Evolutionary conservation across 2,113 vertebrate species (phyloP), one percentile per base, ranked within the genome.

Genomic region (Probosciger aterrimus): DNA sequence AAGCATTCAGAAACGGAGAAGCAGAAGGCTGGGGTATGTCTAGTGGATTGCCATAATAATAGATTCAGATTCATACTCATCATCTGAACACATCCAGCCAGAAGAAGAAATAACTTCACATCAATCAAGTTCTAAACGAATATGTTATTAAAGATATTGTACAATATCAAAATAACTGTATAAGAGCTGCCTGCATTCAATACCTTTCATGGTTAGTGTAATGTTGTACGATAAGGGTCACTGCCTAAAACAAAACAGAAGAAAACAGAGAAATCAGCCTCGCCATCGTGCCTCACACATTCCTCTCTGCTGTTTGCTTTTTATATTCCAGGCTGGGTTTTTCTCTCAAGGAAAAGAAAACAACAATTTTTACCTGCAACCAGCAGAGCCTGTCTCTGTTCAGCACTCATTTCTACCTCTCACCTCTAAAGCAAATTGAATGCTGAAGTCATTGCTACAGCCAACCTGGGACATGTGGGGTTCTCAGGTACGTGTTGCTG

Each of bases 381-480:
- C 55, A 24, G 63, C 53, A 37, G 53, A 62, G 47, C 33, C 53
- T 7, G 8, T 4, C 63, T 30, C 55, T 27, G 25, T 11, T 27
- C 55, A 28, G 47, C 49, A 4, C 69, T 5, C 1, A 2, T 12
- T 35, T 50, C 63, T 57, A 2, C 3, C 65, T 14, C 68, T 1
- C 15, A 0, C 18, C 20, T 50, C 59, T 31, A 3, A 4, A 55
- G 27, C 9, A 20, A 37, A 20, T 6, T 39, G 43, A 19, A 43
- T 44, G 37, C 27, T 16, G 0, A 18, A 4, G 3, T 6, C 53
- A 10, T 3, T 9, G 11, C 13, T 27, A 15, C 33, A 41, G 7
- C 35, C 16, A 0, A 2, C 1, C 3, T 14, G 6, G 30, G 10
- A 2, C 2, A 6, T 3, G 39, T 6, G 27, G 2, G 3, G 5